A percentile compares a stretch with the other conserved stretches of the same genome.
Evolutionary conservation across 2,797 vertebrate species (phyloP).

Genomic region (Phalloptychus januarius): DNA sequence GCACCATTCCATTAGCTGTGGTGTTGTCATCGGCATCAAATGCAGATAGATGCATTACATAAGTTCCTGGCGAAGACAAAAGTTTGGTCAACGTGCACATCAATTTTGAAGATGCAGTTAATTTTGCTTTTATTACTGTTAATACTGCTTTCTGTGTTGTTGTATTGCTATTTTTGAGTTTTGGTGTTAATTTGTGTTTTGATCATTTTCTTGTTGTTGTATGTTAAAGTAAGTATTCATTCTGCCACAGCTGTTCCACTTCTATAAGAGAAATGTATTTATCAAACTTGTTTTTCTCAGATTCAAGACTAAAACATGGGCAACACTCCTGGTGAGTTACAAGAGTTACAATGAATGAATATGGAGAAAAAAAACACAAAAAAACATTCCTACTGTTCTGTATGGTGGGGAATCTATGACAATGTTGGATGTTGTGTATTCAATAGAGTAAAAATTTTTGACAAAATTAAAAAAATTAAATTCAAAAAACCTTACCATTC

Average conservation of each 20-base stretch:
- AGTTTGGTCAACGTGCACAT: conserved; percentile 5
- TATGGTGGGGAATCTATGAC: neutral
- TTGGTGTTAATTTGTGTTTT: neutral
- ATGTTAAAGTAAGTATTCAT: too few relatives aligned
- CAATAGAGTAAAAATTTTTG: neutral
- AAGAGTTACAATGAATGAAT: neutral
- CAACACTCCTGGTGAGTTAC: neutral
- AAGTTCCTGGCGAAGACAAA: conserved; percentile 83
- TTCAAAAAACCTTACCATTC: neutral
- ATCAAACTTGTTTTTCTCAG: neutral
- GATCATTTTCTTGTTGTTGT: neutral
- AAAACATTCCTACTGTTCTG: neutral
- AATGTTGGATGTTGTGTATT: neutral
- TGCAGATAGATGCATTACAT: conserved; percentile 94
- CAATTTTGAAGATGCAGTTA: neutral
- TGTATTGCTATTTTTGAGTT: neutral
- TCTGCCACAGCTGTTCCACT: neutral
- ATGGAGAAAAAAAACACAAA: neutral
- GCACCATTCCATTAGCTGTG: conserved; percentile 94
- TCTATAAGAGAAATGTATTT: neutral
- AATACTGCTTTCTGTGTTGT: neutral
- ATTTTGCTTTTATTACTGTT: neutral
- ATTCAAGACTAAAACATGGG: neutral
- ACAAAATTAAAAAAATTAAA: neutral
- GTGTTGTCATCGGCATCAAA: conserved; percentile 92